phyloP scores from a whole-genome alignment of 2,888 invertebrate species.

The Amphipyra berbera region DNA sequence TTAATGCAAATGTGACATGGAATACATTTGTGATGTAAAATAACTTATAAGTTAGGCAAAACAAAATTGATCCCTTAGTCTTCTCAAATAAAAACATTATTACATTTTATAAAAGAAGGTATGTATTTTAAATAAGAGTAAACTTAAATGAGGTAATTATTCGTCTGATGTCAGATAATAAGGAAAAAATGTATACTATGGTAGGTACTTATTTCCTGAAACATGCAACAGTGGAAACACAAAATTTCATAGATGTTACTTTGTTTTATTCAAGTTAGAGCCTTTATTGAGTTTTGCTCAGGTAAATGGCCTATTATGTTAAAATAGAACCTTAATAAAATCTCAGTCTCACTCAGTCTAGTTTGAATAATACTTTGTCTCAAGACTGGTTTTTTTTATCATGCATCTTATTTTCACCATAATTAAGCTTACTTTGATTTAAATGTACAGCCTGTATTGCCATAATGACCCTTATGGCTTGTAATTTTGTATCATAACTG shows the following conservation, averaged over 20 bases:
- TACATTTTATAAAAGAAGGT: background rate
- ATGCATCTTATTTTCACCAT: background rate
- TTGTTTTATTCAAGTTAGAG: background rate
- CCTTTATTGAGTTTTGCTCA: background rate
- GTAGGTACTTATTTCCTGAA: too few relatives aligned
- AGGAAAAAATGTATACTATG: background rate
- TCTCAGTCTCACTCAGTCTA: too few relatives aligned
- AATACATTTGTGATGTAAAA: conserved; percentile 19
- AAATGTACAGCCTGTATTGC: conserved; percentile 9
- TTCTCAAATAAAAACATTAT: conserved; percentile 7
- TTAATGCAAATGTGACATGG: conserved; percentile 33
- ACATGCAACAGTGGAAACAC: background rate
- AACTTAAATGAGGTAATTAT: background rate
- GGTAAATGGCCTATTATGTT: background rate
- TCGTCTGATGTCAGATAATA: background rate
- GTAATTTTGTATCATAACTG: conserved; percentile 33
- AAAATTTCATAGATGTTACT: background rate
- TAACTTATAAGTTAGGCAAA: conserved; percentile 17
- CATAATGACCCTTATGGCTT: conserved; percentile 9
- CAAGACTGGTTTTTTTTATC: too few relatives aligned
- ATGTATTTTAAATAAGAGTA: conserved; percentile 11
- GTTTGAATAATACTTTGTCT: background rate
- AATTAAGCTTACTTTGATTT: conserved; percentile 17
- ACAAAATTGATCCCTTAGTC: conserved; percentile 28
- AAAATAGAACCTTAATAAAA: too few relatives aligned